These are phyloP conservation scores for Synanthedon myopaeformis DNA, from an alignment of 2,888 invertebrate genomes.

Conservation along the genomic window DNA sequence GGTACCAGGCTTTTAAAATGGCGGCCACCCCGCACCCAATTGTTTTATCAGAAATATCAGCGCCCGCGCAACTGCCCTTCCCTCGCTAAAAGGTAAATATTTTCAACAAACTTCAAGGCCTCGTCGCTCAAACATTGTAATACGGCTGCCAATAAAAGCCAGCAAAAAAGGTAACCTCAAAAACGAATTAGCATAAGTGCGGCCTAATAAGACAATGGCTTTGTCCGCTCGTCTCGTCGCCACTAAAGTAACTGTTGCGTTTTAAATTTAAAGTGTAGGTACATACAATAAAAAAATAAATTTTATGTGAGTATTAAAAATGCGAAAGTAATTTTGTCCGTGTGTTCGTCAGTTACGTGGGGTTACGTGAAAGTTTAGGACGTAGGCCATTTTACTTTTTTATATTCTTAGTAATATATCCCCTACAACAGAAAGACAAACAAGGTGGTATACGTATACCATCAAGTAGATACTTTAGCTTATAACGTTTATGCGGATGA, in stretches of 20 bases:
- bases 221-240: conserved; percentile 55
- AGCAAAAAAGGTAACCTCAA: conserved; percentile 45
- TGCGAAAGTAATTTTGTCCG: no score
- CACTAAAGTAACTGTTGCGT: conserved; percentile 31
- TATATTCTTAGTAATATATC: no score
- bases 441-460: no score
- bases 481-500: conserved; percentile 1
- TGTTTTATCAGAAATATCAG: conserved; percentile 35
- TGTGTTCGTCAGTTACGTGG: no score
- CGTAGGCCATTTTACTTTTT: no score
- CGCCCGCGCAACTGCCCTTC: conserved; percentile 28
- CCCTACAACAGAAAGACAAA: no score
- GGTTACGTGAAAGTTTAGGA: no score
- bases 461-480: no score
- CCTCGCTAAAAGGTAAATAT: neutral
- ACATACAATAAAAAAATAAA: no score
- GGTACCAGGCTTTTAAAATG: conserved; percentile 35
- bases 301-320: no score
- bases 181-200: conserved; percentile 64
- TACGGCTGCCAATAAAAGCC: conserved; percentile 43
- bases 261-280: no score
- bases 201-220: conserved; percentile 61
- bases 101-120: neutral
- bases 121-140: conserved; percentile 12
- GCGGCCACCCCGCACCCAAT: conserved; percentile 41